Conservation (phyloP, 2,113 vertebrate species). For the Eira barbara region DNA sequence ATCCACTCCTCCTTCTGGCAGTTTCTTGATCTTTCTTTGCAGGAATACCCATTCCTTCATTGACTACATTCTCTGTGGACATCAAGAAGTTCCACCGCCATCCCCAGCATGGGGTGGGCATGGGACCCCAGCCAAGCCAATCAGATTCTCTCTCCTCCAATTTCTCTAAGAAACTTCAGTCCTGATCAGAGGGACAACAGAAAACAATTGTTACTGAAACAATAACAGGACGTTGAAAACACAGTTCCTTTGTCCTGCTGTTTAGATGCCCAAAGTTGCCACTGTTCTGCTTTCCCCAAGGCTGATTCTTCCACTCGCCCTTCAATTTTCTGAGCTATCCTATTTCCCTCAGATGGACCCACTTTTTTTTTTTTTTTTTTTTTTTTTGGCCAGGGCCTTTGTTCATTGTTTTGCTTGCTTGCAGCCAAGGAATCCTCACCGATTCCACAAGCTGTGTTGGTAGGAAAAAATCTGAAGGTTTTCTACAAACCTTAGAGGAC, state of each 20-base stretch:
- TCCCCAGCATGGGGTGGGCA: not conserved
- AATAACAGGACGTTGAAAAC: not conserved
- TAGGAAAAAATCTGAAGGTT: not conserved
- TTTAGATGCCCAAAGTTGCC: not conserved
- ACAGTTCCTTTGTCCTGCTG: not conserved
- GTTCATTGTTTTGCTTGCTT: not conserved
- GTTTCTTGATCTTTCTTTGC: not conserved
- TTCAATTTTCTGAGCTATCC: not conserved
- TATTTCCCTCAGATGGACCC: not conserved
- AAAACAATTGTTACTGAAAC: not conserved
- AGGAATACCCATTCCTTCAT: not conserved
- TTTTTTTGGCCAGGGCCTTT: not conserved
- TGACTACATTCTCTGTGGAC: not conserved
- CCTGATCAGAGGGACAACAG: not conserved
- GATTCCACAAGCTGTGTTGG: not conserved
- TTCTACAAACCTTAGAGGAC: not conserved
- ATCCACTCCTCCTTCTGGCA: not conserved
- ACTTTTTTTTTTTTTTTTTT: not conserved
- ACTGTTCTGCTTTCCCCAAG: not conserved
- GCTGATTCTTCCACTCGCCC: not conserved
- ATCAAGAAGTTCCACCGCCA: not conserved
- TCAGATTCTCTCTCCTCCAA: not conserved
- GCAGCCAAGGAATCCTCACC: not conserved
- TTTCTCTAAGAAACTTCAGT: not conserved
- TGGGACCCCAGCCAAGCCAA: not conserved